Evolutionary conservation across 2,113 vertebrate genomes (phyloP).

Genomic region (Tupaia tana): DNA sequence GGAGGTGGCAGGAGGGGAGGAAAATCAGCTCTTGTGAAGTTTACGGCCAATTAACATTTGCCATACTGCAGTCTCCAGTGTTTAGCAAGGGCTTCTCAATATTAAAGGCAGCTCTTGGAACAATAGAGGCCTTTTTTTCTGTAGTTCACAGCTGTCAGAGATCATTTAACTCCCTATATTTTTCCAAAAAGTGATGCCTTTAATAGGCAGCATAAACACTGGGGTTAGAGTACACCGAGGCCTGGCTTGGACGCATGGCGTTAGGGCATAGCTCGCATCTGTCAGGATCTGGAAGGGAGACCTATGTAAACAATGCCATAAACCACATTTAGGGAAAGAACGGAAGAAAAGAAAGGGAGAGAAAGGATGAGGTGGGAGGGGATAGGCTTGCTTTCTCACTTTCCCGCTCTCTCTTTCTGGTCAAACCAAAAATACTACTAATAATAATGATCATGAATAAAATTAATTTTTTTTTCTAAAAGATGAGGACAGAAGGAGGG

Average conservation of each 20-base stretch:
- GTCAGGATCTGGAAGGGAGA: slow-evolving; percentile 75
- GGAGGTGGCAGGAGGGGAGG: slow-evolving; percentile 63
- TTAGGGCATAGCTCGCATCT: slow-evolving; percentile 77
- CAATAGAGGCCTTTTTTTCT: slow-evolving; percentile 84
- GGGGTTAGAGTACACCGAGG: slow-evolving; percentile 65
- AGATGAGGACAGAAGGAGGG: background rate
- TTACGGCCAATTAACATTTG: slow-evolving; percentile 86
- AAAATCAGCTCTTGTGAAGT: slow-evolving; percentile 83
- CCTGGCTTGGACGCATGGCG: slow-evolving; percentile 71
- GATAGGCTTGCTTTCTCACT: too few relatives aligned
- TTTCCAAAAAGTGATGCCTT: slow-evolving; percentile 86
- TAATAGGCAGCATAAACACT: slow-evolving; percentile 87
- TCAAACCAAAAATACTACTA: too few relatives aligned
- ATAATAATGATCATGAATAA: too few relatives aligned
- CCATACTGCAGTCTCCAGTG: slow-evolving; percentile 83
- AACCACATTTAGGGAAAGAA: slow-evolving; percentile 49
- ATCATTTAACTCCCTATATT: slow-evolving; percentile 86
- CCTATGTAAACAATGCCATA: slow-evolving; percentile 70
- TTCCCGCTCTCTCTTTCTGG: too few relatives aligned
- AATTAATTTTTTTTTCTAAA: too few relatives aligned
- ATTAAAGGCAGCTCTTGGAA: slow-evolving; percentile 86
- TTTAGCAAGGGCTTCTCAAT: slow-evolving; percentile 81
- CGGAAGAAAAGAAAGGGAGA: background rate
- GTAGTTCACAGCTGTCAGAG: slow-evolving; percentile 86
- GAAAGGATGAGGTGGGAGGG: background rate